Percentiles rank a stretch among this genome's conserved stretches.
Evolutionary conservation across 2,797 vertebrate genomes (phyloP).

Genomic region (Ataeniobius toweri): DNA sequence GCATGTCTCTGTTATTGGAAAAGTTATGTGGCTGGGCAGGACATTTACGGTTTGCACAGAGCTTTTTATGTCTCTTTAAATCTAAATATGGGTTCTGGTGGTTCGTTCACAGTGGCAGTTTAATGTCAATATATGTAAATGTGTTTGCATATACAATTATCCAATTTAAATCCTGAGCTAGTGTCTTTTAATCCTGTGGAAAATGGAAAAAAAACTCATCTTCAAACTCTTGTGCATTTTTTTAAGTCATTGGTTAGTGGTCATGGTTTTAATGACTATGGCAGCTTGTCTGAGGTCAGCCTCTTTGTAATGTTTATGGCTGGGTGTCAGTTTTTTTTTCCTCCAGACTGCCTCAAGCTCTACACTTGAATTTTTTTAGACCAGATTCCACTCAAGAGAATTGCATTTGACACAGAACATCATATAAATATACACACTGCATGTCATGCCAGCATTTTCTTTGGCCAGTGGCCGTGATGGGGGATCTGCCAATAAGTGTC

Average conservation of each 20-base stretch:
- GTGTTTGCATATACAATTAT: conserved; percentile 20
- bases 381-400: conserved; percentile 1
- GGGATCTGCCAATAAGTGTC: neutral
- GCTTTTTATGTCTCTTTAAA: conserved; percentile 40
- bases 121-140: conserved; percentile 18
- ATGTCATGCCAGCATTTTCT: conserved; percentile 3
- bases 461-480: neutral
- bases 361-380: conserved; percentile 18
- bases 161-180: conserved; percentile 5
- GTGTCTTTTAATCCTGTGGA: neutral
- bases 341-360: conserved; percentile 6
- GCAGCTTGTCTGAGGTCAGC: conserved; percentile 54
- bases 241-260: conserved; percentile 36
- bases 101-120: conserved; percentile 13
- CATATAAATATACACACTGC: neutral
- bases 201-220: neutral
- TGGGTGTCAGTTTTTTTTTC: conserved; percentile 9
- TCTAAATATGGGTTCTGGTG: conserved; percentile 19
- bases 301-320: conserved; percentile 23
- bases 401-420: neutral
- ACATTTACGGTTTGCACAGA: conserved; percentile 41
- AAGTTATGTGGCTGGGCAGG: conserved; percentile 30
- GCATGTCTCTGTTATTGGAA: conserved; percentile 45
- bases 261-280: conserved; percentile 47
- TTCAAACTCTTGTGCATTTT: conserved; percentile 22